Evolutionary conservation across 2,888 invertebrate species (phyloP).

Genomic region (Trichacis sp.): DNA sequence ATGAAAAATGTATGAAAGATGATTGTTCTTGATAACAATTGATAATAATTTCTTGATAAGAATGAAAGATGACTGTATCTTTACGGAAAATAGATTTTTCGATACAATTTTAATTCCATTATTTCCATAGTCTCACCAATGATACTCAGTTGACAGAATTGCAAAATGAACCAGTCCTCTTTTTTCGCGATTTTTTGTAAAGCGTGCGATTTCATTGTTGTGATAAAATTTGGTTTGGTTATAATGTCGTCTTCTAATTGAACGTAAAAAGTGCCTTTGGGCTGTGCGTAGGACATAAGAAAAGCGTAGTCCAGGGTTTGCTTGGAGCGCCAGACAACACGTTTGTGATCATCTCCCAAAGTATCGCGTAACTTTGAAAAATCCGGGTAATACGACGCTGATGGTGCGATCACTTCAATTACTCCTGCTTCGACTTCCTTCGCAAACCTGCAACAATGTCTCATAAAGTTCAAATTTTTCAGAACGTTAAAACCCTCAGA

Average conservation of each 20-base stretch:
- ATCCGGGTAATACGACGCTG: constrained; percentile 88
- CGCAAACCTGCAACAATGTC: constrained; percentile 82
- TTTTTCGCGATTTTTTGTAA: constrained; percentile 80
- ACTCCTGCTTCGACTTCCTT: constrained; percentile 82
- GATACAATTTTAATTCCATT: constrained; percentile 7
- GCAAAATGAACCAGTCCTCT: constrained; percentile 89
- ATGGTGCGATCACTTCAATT: constrained; percentile 90
- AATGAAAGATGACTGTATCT: no score
- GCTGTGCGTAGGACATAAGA: constrained; percentile 93
- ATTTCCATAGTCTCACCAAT: constrained; percentile 75
- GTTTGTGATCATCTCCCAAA: constrained; percentile 86
- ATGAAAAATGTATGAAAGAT: no score
- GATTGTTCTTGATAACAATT: no score
- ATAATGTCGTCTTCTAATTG: constrained; percentile 96
- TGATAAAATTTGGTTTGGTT: constrained; percentile 85
- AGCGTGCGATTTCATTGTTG: constrained; percentile 87
- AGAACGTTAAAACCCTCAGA: no score
- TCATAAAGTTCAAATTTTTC: no score
- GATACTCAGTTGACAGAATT: constrained; percentile 94
- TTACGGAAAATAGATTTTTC: no score
- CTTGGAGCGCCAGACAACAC: constrained; percentile 92
- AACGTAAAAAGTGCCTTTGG: constrained; percentile 89
- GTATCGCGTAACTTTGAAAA: constrained; percentile 81
- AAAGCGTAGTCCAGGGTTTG: constrained; percentile 95
- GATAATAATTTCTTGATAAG: no score